Evolutionary conservation across 1,140 invertebrate species (phyloP), one percentile per base, ranked within the genome.

Genomic region (Diabrotica undecimpunctata): DNA sequence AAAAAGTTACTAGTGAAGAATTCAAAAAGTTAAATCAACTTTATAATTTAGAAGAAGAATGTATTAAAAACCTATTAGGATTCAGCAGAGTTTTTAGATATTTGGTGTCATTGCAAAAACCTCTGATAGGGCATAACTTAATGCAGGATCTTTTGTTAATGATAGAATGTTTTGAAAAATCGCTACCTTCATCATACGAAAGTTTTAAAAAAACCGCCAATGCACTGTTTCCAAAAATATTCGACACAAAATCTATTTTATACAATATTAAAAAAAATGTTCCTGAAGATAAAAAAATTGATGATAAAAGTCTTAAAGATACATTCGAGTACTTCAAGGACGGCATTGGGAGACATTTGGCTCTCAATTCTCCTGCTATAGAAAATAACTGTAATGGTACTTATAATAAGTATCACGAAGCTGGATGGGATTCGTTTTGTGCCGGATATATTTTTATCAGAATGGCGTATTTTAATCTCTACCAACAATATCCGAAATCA

Each of bases 341-440:
- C 61, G 77, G 66, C 66, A 77, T 74, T 75, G 83, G 80, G 69
- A 57, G 67, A 37, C 25, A 73, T 54, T 60, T 81, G 60, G 66
- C 57, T 4, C 61, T 78, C 7, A 68, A 78, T 70, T 75, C 79
- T 6, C 81, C 83, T 37, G 11, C 46, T 10, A 82, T 87, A 14
- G 70, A 72, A 67, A 70, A 70, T 72, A 50, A 79, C 75, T 69
- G 75, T 51, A 50, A 66, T 52, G 54, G 70, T 10, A 54, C 56
- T 25, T 62, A 56, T 35, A 67, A 50, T 12, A 62, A 75, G 10
- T 86, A 84, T 68, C 91, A 93, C 72, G 84, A 90, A 74, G 90
- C 91, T 11, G 89, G 88, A 0, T 92, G 86, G 84, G 91, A 93
- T 79, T 86, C 90, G 0, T 91, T 83, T 75, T 86, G 85, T 70